Percentiles rank a stretch among this genome's conserved stretches.
These are phyloP conservation scores for Synanthedon formicaeformis DNA, from an alignment of 2,888 invertebrate genomes.

Conservation along the genomic window DNA sequence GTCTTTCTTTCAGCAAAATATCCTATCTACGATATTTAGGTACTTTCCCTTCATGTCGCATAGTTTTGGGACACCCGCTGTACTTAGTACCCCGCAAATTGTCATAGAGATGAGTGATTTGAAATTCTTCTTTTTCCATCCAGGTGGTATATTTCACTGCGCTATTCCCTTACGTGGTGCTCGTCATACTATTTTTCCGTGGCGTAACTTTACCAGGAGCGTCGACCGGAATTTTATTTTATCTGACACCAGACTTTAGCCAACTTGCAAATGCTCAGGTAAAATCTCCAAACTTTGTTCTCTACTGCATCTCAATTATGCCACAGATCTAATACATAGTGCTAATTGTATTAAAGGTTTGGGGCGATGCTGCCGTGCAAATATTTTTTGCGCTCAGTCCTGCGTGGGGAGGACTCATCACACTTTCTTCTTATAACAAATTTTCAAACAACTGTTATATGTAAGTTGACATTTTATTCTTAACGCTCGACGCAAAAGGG, in stretches of 20 bases:
- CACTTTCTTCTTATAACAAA: constrained; percentile 86
- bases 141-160: constrained; percentile 83
- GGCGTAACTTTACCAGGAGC: constrained; percentile 86
- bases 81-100: too few relatives aligned
- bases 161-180: constrained; percentile 79
- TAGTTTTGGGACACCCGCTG: too few relatives aligned
- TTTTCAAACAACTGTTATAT: constrained; percentile 86
- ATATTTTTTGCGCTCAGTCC: constrained; percentile 90
- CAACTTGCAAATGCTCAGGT: constrained; percentile 79
- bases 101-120: not conserved
- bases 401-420: constrained; percentile 89
- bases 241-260: constrained; percentile 82
- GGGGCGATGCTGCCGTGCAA: constrained; percentile 88
- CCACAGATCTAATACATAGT: not conserved
- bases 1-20: too few relatives aligned
- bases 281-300: constrained; percentile 3
- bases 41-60: too few relatives aligned
- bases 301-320: too few relatives aligned
- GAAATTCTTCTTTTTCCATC: constrained; percentile 9
- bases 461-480: constrained; percentile 44
- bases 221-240: constrained; percentile 80
- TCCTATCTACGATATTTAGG: too few relatives aligned
- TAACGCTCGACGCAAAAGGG: too few relatives aligned
- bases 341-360: constrained; percentile 60
- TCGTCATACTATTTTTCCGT: constrained; percentile 81